phyloP scores from a whole-genome alignment of 2,113 vertebrate genomes.

The Eurypyga helias region DNA sequence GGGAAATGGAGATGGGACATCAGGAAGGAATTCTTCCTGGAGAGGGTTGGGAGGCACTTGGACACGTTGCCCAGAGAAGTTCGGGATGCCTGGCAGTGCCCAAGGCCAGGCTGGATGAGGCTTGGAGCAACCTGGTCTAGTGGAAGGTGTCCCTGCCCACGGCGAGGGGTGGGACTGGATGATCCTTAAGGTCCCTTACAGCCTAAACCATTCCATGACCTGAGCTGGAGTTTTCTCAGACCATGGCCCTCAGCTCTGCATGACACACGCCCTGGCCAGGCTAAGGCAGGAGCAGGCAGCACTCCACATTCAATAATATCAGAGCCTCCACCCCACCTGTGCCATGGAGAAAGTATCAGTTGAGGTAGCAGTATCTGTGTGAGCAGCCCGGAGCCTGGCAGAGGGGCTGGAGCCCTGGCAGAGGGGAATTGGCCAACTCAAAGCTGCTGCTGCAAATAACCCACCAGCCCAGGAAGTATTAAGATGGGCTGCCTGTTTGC shows the following conservation, averaged over 20 bases:
- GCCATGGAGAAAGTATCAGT: background rate
- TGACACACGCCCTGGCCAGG: background rate
- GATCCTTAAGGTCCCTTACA: too few species aligned
- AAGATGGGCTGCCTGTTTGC: background rate
- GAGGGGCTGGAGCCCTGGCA: background rate
- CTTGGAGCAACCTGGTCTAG: too few species aligned
- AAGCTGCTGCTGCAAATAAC: background rate
- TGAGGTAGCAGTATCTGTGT: background rate
- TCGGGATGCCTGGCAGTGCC: too few species aligned
- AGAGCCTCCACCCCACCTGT: background rate
- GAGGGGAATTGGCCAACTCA: background rate
- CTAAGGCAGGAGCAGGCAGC: background rate
- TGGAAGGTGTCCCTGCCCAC: too few species aligned
- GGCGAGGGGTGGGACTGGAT: too few species aligned
- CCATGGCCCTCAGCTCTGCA: fast-evolving
- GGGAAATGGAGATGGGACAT: too few species aligned
- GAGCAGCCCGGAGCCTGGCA: background rate
- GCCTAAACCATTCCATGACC: too few species aligned
- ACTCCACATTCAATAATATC: background rate
- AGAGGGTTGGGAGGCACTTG: too few species aligned
- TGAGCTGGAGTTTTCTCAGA: background rate
- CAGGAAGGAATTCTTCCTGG: too few species aligned
- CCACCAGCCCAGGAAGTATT: background rate
- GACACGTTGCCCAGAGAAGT: too few species aligned
- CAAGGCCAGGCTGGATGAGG: too few species aligned